Evolutionary conservation across 2,888 invertebrate species (phyloP), one percentile per base, ranked within the genome.

Genomic region (Fragum whitleyi): DNA sequence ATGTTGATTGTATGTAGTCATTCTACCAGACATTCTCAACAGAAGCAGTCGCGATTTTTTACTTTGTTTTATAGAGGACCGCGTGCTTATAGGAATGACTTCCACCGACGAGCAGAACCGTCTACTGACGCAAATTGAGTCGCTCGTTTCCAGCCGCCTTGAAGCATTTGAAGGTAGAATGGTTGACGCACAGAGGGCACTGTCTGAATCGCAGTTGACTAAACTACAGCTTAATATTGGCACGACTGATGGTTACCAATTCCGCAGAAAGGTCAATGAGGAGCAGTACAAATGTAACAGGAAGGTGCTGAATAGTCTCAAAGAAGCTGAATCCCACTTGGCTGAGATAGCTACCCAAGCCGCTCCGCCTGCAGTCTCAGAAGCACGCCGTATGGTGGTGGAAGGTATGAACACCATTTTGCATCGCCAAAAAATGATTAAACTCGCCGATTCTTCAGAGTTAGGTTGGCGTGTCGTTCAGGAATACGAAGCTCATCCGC

Each of bases 401-500:
- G 70, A 70, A 70, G 70, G 70, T 57, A 70, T 36, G 32, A 28
- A 53, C 21, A 29, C 29, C 26, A 21, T 70, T 32, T 70, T 29
- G 55, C 70, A 70, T 55, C 23, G 57, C 9, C 55, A 70, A 23
- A 70, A 70, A 57, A n/a, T 70, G 36, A 55, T 70, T 21, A 73
- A 74, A 28, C 26, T 77, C 16, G 77, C 81, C 5, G 69, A 80
- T 26, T 51, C 68, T 14, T 73, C 73, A 29, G 76, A 76, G 6
- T 29, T 16, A 36, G 67, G 75, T 0, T 79, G 79, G 57, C 57
- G 23, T 26, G 57, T 57, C 11, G 57, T 57, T 23, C 57, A 57
- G 26, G 57, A 57, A 57, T 79, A 79, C 53, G 72, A 79, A 26
- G 71, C 79, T 7, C 65, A 79, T 29, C 79, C 75, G 6, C 29